phyloP scores from a whole-genome alignment of 2,888 invertebrate species.

The Apodemia duryi region DNA sequence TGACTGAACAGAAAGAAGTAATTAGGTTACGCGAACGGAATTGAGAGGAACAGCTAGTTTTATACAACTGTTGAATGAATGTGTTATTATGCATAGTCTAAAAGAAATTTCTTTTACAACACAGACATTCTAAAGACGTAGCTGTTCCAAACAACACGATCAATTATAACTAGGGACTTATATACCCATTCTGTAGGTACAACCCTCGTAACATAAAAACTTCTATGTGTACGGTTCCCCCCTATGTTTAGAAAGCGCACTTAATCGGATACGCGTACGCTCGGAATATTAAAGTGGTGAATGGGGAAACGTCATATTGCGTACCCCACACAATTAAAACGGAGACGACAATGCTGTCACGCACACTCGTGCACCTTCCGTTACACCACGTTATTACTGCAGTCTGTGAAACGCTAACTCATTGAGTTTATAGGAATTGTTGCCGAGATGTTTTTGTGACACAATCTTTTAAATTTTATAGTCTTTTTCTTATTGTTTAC shows the following conservation, averaged over 20 bases:
- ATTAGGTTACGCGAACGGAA: too few relatives aligned
- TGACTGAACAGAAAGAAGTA: too few relatives aligned
- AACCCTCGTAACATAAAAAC: constrained; percentile 61
- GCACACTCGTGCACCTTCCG: constrained; percentile 35
- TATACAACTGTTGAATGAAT: too few relatives aligned
- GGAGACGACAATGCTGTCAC: constrained; percentile 33
- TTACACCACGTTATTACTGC: constrained; percentile 22
- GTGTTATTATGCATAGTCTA: too few relatives aligned
- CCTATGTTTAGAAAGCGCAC: constrained; percentile 63
- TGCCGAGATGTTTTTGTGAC: too few relatives aligned
- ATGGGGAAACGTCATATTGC: constrained; percentile 72
- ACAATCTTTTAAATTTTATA: too few relatives aligned
- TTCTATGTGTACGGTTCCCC: constrained; percentile 56
- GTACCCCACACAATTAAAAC: constrained; percentile 54
- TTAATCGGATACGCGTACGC: constrained; percentile 71
- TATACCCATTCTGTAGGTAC: constrained; percentile 64
- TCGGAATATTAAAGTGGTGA: constrained; percentile 67
- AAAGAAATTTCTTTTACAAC: neutral
- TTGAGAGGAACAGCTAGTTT: too few relatives aligned
- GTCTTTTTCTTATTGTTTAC: too few relatives aligned
- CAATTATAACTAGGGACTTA: constrained; percentile 62
- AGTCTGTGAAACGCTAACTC: neutral
- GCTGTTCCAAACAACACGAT: constrained; percentile 41
- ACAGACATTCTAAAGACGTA: constrained; percentile 38
- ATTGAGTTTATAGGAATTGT: too few relatives aligned